phyloP scores from a whole-genome alignment of 2,113 vertebrate species.

The Donacobius atricapilla region DNA sequence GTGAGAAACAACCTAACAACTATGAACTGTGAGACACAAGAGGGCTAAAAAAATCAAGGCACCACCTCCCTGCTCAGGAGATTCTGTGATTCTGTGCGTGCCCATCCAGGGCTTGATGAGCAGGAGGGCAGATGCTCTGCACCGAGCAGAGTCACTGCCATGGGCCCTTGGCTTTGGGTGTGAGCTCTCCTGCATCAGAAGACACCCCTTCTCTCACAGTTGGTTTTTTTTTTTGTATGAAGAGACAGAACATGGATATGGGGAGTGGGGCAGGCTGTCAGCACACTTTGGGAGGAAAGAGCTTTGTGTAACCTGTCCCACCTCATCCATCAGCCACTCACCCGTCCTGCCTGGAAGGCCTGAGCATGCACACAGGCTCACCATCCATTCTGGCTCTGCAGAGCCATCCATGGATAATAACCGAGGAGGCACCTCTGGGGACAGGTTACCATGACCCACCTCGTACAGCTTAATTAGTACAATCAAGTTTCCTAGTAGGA shows the following conservation, averaged over 20 bases:
- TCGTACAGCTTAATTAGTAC: constrained; percentile 38
- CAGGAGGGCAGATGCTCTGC: background rate
- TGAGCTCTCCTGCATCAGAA: background rate
- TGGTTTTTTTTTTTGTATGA: accelerated
- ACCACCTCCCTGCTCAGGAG: too few relatives aligned
- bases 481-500: constrained; percentile 27
- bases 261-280: accelerated
- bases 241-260: accelerated
- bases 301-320: background rate
- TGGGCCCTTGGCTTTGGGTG: background rate
- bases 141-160: accelerated
- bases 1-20: too few relatives aligned
- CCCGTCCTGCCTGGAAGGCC: background rate
- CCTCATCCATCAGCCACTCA: background rate
- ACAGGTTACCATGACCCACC: constrained; percentile 24
- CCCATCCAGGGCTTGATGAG: background rate
- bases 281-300: background rate
- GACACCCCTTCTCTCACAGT: background rate
- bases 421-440: constrained; percentile 13
- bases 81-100: background rate
- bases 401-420: background rate
- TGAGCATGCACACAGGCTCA: background rate
- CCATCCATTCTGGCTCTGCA: background rate
- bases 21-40: too few relatives aligned
- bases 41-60: too few relatives aligned